Conservation (phyloP, 2,797 vertebrate genomes). For the Pangasius larnaudii region DNA sequence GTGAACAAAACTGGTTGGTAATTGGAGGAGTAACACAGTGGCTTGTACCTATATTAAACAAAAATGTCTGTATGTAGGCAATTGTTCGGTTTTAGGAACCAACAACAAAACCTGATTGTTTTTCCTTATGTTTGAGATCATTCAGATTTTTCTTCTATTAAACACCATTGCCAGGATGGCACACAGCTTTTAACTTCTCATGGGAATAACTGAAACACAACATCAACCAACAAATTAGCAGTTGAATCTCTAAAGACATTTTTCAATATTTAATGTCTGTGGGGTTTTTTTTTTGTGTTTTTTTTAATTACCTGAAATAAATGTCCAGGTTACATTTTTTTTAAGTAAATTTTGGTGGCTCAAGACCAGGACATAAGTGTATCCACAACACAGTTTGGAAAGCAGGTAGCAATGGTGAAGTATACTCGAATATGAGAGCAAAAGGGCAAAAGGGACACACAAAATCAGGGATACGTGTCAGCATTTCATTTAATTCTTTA, state of each 20-base stretch:
- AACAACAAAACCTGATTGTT: no score
- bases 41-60: no score
- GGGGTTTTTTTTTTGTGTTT: no score
- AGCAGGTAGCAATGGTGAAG: background rate
- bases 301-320: background rate
- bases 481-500: slow-evolving; percentile 35
- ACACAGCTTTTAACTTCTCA: background rate
- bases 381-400: background rate
- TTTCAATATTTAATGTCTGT: background rate
- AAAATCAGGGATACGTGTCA: background rate
- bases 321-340: background rate
- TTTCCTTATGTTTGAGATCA: no score
- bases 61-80: no score
- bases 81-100: no score
- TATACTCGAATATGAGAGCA: background rate
- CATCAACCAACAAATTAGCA: background rate
- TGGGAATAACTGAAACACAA: background rate
- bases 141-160: no score
- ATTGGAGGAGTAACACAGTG: no score
- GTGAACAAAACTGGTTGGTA: no score
- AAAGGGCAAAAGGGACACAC: background rate
- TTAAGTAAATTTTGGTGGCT: background rate
- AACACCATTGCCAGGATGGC: no score
- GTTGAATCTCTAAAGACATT: background rate
- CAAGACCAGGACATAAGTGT: background rate